Conservation (phyloP, 2,113 vertebrate species). For the Labeo catla region DNA sequence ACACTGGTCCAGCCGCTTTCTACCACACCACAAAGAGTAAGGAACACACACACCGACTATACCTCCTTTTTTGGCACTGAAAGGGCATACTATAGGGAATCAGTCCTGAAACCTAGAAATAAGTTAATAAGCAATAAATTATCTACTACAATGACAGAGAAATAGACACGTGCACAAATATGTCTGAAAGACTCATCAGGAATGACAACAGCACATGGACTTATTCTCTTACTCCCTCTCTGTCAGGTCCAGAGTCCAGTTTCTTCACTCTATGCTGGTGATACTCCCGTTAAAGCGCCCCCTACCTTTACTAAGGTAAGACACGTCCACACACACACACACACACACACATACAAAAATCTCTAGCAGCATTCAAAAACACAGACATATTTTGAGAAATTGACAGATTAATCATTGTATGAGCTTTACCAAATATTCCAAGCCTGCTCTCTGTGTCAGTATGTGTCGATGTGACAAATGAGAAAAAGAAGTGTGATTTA, state of each 20-base stretch:
- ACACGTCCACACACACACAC: slow-evolving; percentile 1
- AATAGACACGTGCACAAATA: background rate
- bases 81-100: background rate
- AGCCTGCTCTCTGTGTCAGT: too few relatives aligned
- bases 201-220: slow-evolving; percentile 50
- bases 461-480: too few relatives aligned
- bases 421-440: background rate
- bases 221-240: slow-evolving; percentile 7
- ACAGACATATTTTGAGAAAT: background rate
- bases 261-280: slow-evolving; percentile 75
- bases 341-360: background rate
- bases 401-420: background rate
- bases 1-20: slow-evolving; percentile 91
- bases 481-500: slow-evolving; percentile 5
- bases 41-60: slow-evolving; percentile 32
- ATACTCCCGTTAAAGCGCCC: slow-evolving; percentile 73
- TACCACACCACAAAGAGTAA: slow-evolving; percentile 75
- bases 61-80: background rate
- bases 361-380: background rate
- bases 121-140: background rate
- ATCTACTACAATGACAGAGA: background rate
- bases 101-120: background rate
- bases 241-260: slow-evolving; percentile 88
- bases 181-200: slow-evolving; percentile 43
- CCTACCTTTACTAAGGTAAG: slow-evolving; percentile 90